Evolutionary conservation across 2,797 vertebrate genomes (phyloP).

Genomic region (Poliocrania exsul): DNA sequence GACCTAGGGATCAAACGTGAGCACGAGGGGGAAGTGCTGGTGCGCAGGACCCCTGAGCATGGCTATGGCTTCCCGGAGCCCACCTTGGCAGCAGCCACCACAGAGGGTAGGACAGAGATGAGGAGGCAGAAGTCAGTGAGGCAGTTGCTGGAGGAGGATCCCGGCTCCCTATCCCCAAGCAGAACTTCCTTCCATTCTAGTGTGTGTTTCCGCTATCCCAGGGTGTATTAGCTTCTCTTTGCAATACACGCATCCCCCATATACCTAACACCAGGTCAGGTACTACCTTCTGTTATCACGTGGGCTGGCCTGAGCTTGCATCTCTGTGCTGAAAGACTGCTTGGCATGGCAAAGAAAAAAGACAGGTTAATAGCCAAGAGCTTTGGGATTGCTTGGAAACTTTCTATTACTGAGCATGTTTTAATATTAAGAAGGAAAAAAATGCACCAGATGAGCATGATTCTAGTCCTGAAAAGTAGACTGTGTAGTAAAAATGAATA

Average conservation of each 20-base stretch:
- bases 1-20: conserved; percentile 89
- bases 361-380: conserved; percentile 1
- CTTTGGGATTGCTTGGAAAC: conserved; percentile 73
- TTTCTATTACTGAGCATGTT: conserved; percentile 80
- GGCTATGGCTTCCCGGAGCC: conserved; percentile 83
- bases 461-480: not conserved
- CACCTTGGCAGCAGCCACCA: conserved; percentile 91
- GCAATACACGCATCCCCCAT: conserved; percentile 72
- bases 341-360: conserved; percentile 73
- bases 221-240: conserved; percentile 83
- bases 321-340: conserved; percentile 77
- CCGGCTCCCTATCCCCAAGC: conserved; percentile 79
- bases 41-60: conserved; percentile 83
- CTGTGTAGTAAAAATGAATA: not conserved
- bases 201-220: conserved; percentile 83
- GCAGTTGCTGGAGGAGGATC: conserved; percentile 83
- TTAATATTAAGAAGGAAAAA: conserved; percentile 56
- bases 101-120: conserved; percentile 96
- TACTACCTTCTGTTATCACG: conserved; percentile 71
- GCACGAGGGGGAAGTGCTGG: conserved; percentile 89
- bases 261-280: conserved; percentile 77
- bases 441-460: conserved; percentile 45
- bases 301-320: conserved; percentile 81
- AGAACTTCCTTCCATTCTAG: conserved; percentile 79
- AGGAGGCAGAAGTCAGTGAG: conserved; percentile 85